These are phyloP conservation scores for Drosophila tanythrix DNA, from an alignment of 2,888 invertebrate species.

Conservation along the genomic window DNA sequence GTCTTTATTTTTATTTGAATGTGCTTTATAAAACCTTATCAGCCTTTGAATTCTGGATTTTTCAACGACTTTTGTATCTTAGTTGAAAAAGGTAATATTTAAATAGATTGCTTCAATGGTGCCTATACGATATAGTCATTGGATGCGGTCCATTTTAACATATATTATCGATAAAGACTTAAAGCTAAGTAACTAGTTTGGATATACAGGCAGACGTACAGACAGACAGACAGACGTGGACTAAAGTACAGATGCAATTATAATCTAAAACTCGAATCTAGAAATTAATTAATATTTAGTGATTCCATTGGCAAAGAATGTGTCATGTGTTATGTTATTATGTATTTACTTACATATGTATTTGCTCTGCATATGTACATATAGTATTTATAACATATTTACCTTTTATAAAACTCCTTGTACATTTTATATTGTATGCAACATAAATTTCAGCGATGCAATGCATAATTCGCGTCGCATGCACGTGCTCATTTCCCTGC, in stretches of 20 bases:
- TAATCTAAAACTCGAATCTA: background rate
- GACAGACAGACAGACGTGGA: background rate
- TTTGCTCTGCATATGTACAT: background rate
- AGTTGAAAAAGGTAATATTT: background rate
- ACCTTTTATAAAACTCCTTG: conserved; percentile 13
- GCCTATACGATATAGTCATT: background rate
- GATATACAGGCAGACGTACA: background rate
- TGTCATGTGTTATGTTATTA: background rate
- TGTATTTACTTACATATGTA: conserved; percentile 1
- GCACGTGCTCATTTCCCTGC: conserved; percentile 38
- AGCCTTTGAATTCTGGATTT: background rate
- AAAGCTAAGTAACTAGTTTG: background rate
- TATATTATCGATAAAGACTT: background rate
- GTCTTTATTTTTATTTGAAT: background rate
- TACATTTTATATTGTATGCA: conserved; percentile 24
- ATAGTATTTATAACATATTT: conserved; percentile 9
- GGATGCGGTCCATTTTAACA: background rate
- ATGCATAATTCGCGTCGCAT: conserved; percentile 42
- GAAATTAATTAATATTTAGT: background rate
- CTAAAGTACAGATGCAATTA: background rate
- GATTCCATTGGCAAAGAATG: background rate
- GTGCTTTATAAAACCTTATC: background rate
- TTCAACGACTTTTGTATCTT: background rate
- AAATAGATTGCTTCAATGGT: background rate
- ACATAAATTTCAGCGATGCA: conserved; percentile 52